phyloP scores from a whole-genome alignment of 2,888 invertebrate species.

The Linnaemya tessellans region DNA sequence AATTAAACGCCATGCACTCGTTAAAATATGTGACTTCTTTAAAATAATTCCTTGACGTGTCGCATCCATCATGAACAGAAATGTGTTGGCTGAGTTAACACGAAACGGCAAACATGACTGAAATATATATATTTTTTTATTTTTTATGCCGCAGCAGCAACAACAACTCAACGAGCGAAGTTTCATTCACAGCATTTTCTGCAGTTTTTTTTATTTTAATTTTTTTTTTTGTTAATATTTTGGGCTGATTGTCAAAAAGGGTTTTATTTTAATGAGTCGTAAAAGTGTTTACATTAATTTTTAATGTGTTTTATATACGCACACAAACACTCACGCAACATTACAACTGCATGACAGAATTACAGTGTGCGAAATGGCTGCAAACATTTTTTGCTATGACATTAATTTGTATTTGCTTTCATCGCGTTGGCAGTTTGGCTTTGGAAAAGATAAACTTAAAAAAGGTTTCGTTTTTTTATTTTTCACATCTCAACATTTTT shows the following conservation, averaged over 20 bases:
- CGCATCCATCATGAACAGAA: constrained; percentile 54
- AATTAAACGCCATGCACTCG: constrained; percentile 60
- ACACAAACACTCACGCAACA: constrained; percentile 13
- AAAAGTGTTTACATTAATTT: constrained; percentile 71
- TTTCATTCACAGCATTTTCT: not conserved
- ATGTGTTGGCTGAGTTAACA: constrained; percentile 2
- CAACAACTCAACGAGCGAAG: not conserved
- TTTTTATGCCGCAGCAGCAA: not conserved
- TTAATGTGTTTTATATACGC: constrained; percentile 52
- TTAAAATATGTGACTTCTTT: constrained; percentile 58
- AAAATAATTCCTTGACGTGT: constrained; percentile 57
- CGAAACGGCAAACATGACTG: constrained; percentile 3
- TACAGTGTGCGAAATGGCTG: not conserved
- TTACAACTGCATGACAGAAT: not conserved
- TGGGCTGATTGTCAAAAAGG: constrained; percentile 48
- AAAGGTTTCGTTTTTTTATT: not conserved
- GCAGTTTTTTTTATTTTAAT: too few species aligned
- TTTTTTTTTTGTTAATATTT: not conserved
- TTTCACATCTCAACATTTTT: constrained; percentile 21
- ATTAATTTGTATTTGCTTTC: not conserved
- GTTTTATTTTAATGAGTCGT: constrained; percentile 71
- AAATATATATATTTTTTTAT: constrained; percentile 10
- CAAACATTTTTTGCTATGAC: not conserved
- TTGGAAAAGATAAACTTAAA: constrained; percentile 2
- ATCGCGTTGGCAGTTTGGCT: not conserved